These are phyloP conservation scores for Metaphire vulgaris DNA, from an alignment of 1,140 invertebrate genomes.

Conservation along the genomic window DNA sequence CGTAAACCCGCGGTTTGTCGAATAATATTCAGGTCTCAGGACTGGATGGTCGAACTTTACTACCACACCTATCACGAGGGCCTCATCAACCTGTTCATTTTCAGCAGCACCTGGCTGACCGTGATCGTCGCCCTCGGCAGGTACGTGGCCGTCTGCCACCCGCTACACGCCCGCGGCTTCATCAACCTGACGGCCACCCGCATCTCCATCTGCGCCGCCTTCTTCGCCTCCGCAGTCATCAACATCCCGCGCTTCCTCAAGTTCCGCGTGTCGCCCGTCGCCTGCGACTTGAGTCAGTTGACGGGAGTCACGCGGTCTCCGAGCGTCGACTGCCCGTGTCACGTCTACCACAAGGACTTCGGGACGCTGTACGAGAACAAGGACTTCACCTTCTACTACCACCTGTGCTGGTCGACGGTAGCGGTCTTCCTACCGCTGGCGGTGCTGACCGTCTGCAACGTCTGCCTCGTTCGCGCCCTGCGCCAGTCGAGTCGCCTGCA, in stretches of 20 bases:
- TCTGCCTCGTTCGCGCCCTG: conserved; percentile 39
- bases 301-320: not conserved
- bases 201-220: conserved; percentile 39
- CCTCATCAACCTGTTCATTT: conserved; percentile 47
- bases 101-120: conserved; percentile 48
- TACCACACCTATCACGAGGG: conserved; percentile 41
- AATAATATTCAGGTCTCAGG: conserved; percentile 1
- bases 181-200: conserved; percentile 44
- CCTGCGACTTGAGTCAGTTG: conserved; percentile 20
- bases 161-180: conserved; percentile 42
- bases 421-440: conserved; percentile 44
- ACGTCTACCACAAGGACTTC: conserved; percentile 6
- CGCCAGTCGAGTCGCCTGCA: conserved; percentile 19
- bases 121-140: conserved; percentile 48
- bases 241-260: conserved; percentile 47
- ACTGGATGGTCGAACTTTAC: conserved; percentile 34
- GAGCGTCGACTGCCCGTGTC: conserved; percentile 5
- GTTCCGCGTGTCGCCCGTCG: conserved; percentile 34
- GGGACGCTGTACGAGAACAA: conserved; percentile 13
- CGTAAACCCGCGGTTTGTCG: no score
- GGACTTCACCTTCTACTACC: conserved; percentile 36
- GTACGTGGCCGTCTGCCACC: conserved; percentile 48
- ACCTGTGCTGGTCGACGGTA: conserved; percentile 42
- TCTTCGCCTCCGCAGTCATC: conserved; percentile 40
- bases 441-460: conserved; percentile 44